Base-by-base conservation (phyloP, 2,888 invertebrate species). In the Enchytraeus crypticus region DNA sequence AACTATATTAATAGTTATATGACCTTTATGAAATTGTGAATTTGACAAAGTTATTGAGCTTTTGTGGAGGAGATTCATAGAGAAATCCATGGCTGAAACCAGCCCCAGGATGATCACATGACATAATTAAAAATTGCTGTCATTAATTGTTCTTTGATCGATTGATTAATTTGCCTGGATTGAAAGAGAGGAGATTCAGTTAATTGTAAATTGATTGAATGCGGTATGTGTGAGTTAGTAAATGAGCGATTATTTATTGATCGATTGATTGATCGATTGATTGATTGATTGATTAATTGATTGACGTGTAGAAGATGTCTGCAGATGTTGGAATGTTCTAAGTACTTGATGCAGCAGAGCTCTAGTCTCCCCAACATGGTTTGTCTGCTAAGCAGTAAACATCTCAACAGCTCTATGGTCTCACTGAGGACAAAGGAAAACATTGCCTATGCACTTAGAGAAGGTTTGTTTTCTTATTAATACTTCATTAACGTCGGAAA, bases 241-340 rank as follows among this genome's bases (percentile, higher is more conserved):
- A 23, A 47, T 47, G 21, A 2, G 5, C 5, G 14, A 26, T 5
- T 46, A 2, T 47, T 5, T 27, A 47, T 27, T 21, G 27, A n/a
- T n/a, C n/a, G n/a, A n/a, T n/a, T n/a, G n/a, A n/a, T n/a, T n/a
- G n/a, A n/a, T n/a, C n/a, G n/a, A n/a, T n/a, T n/a, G n/a, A n/a
- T n/a, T n/a, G n/a, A n/a, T n/a, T n/a, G n/a, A n/a, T n/a, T n/a
- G n/a, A n/a, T n/a, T n/a, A n/a, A n/a, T n/a, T n/a, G n/a, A n/a
- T n/a, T n/a, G n/a, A n/a, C n/a, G n/a, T 59, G 64, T 69, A 82
- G 82, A 83, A 83, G 86, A 70, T 87, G 86, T 74, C 85, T 88
- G 72, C 88, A 90, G 79, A 87, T 90, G 60, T 83, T 90, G 64
- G 89, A 90, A 74, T 90, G 89, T 78, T 89, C 89, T 73, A 84